Conservation (phyloP, 1,140 invertebrate genomes). For the Centruroides sculpturatus region DNA sequence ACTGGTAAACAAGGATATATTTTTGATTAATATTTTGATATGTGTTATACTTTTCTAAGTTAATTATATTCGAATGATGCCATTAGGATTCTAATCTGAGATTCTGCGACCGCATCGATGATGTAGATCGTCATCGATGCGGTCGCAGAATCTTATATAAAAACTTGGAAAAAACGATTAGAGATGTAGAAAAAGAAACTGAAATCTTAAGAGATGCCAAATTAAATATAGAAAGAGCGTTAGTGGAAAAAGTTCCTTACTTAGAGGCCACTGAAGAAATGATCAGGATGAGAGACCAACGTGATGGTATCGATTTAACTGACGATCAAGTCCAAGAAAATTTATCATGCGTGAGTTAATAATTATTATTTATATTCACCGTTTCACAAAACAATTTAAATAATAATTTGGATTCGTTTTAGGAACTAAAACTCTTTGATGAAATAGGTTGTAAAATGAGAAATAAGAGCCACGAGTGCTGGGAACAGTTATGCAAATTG, state of each 20-base stretch:
- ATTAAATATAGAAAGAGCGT: not conserved
- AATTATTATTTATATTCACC: too few species aligned
- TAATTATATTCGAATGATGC: not conserved
- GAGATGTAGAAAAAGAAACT: not conserved
- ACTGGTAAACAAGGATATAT: not conserved
- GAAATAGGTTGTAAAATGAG: too few species aligned
- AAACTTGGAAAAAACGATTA: conserved; percentile 4
- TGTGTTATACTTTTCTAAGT: not conserved
- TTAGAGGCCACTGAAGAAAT: conserved; percentile 5
- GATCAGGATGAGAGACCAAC: conserved; percentile 3
- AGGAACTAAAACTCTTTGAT: too few species aligned
- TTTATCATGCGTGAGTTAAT: too few species aligned
- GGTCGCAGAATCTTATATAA: too few species aligned
- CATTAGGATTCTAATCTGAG: conserved; percentile 7
- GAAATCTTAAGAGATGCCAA: conserved; percentile 4
- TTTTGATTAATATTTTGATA: not conserved
- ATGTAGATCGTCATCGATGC: conserved; percentile 11
- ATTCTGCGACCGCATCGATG: conserved; percentile 5
- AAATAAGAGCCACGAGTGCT: not conserved
- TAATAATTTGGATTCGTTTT: too few species aligned
- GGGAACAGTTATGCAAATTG: conserved; percentile 1
- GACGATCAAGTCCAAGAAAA: conserved; percentile 5
- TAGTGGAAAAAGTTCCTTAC: not conserved
- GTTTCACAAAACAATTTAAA: too few species aligned
- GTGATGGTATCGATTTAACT: conserved; percentile 4